These are phyloP conservation scores for Sympetrum striolatum DNA, from an alignment of 2,888 invertebrate species.

Conservation along the genomic window DNA sequence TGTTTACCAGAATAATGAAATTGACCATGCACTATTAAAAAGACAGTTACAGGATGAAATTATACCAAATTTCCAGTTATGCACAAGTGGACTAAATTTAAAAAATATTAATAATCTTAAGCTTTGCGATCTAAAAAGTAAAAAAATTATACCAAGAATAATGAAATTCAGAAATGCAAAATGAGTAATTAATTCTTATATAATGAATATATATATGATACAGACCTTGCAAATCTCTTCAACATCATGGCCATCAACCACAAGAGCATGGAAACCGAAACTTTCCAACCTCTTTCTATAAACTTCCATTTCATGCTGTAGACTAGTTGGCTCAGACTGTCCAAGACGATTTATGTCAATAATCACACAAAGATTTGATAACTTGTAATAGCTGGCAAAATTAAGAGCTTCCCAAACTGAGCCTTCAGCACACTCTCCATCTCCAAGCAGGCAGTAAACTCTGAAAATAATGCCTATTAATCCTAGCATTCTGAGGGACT, in stretches of 20 bases:
- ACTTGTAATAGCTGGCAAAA: conserved; percentile 92
- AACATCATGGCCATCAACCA: conserved; percentile 97
- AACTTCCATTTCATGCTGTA: conserved; percentile 90
- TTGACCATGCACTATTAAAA: no score
- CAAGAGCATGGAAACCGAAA: conserved; percentile 89
- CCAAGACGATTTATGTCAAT: conserved; percentile 97
- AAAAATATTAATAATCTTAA: no score
- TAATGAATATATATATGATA: no score
- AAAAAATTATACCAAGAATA: no score
- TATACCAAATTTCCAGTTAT: no score
- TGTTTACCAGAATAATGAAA: no score
- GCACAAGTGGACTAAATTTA: no score
- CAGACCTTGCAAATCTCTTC: conserved; percentile 80
- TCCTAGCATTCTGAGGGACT: no score
- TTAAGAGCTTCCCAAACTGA: conserved; percentile 97
- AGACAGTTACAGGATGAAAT: no score
- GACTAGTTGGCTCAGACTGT: conserved; percentile 93
- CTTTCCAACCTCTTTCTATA: conserved; percentile 85
- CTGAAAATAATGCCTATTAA: conserved; percentile 61
- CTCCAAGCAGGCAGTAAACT: conserved; percentile 94
- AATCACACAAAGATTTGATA: conserved; percentile 96
- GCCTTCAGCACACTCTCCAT: conserved; percentile 98
- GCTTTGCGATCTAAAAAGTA: no score
- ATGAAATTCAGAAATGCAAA: no score
- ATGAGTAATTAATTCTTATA: no score